These are phyloP conservation scores for Archocentrus centrarchus DNA, from an alignment of 2,113 vertebrate genomes.

Conservation along the genomic window DNA sequence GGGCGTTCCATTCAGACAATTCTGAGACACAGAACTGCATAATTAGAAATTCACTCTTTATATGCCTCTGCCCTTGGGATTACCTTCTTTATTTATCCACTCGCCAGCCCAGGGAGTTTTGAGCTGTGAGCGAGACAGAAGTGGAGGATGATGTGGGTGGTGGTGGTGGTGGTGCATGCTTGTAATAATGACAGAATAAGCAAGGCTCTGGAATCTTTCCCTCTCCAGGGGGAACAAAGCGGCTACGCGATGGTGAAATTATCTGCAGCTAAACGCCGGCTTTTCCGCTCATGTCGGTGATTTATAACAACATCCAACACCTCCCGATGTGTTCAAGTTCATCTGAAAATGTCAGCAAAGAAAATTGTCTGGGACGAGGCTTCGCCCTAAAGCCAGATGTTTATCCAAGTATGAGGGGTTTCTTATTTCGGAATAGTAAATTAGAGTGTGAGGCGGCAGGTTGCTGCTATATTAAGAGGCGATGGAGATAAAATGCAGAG, in stretches of 20 bases:
- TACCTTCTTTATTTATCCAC: constrained; percentile 56
- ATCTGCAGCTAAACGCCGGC: constrained; percentile 49
- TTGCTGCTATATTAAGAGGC: constrained; percentile 38
- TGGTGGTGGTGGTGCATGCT: not conserved
- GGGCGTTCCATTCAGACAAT: constrained; percentile 15
- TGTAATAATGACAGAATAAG: constrained; percentile 68
- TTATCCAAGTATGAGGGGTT: constrained; percentile 41
- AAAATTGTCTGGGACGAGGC: constrained; percentile 48
- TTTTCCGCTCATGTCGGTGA: constrained; percentile 44
- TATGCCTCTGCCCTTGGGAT: constrained; percentile 31
- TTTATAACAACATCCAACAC: constrained; percentile 43
- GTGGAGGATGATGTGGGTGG: constrained; percentile 21
- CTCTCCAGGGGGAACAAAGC: constrained; percentile 51
- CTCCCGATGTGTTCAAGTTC: constrained; percentile 45
- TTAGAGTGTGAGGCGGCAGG: constrained; percentile 40
- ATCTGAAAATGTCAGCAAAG: constrained; percentile 49
- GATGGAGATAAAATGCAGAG: constrained; percentile 38
- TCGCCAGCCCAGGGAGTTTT: constrained; percentile 21
- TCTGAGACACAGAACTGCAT: constrained; percentile 27
- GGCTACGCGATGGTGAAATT: constrained; percentile 35
- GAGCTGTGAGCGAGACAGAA: constrained; percentile 31
- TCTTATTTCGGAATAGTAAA: constrained; percentile 32
- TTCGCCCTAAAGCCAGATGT: constrained; percentile 59
- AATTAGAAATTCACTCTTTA: constrained; percentile 40
- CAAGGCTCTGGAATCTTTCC: constrained; percentile 38